These are phyloP conservation scores for Anoplophora glabripennis DNA, from an alignment of 1,140 invertebrate genomes.

Conservation along the genomic window DNA sequence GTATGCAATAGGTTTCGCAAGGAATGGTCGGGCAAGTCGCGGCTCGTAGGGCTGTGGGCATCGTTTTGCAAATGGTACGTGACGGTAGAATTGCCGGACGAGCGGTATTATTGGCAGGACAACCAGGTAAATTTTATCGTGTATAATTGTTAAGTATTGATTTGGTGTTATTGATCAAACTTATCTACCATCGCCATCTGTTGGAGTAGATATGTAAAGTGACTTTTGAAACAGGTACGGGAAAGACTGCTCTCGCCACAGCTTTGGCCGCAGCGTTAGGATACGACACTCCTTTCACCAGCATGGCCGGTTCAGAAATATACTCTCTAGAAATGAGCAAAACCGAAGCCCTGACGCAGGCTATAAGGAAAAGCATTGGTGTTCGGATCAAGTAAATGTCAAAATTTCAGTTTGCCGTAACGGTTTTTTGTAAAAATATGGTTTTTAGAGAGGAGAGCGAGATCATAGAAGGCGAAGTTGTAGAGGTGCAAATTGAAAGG, in stretches of 20 bases:
- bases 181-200: neutral
- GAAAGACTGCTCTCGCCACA: conserved; percentile 98
- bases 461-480: conserved; percentile 98
- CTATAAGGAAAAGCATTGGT: conserved; percentile 96
- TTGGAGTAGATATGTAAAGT: neutral
- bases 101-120: conserved; percentile 92
- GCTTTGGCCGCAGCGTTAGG: conserved; percentile 93
- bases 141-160: neutral
- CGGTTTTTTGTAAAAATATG: neutral
- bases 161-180: conserved; percentile 28
- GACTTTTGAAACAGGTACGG: conserved; percentile 48
- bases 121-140: conserved; percentile 66
- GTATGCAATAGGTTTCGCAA: conserved; percentile 70
- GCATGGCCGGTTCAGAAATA: conserved; percentile 97
- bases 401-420: neutral
- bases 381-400: conserved; percentile 88
- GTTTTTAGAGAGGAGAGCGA: conserved; percentile 86
- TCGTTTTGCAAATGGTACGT: conserved; percentile 97
- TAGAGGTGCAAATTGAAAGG: conserved; percentile 94
- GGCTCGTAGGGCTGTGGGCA: conserved; percentile 88
- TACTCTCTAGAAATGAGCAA: conserved; percentile 99
- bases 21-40: conserved; percentile 97
- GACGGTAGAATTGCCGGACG: conserved; percentile 95
- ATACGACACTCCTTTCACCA: conserved; percentile 94
- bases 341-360: conserved; percentile 96